Base-by-base conservation (phyloP, 2,113 vertebrate genomes). In the Hystrix brachyura region DNA sequence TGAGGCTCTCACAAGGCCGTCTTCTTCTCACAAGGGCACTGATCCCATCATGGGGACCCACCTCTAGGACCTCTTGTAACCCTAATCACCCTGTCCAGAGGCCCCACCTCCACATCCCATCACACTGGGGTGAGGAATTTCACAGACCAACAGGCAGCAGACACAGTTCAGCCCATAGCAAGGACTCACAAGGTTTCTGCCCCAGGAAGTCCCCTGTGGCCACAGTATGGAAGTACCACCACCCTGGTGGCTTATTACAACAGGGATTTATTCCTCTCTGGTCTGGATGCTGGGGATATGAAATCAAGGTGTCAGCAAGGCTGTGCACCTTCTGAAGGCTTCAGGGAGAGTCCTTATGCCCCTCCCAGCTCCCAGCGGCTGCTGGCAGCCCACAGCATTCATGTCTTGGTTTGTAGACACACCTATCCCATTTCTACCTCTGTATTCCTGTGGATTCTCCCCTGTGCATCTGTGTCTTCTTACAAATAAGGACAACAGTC, bases 241-340 rank as follows among this genome's bases (percentile, higher is more conserved):
- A 8, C 0, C 57, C 0, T 7, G 18, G 60, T 2, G 27, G 13
- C 92, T 57, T 23, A 0, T 48, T 2, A 5, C 65, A 27, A 1
- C 7, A 27, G 21, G 51, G 32, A 48, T 5, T 9, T 6, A 27
- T 43, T 13, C 69, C 69, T 18, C 9, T 0, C 10, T 1, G 59
- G 1, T 46, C 84, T 9, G 8, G 65, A 80, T 34, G 32, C 65
- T 8, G 5, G 46, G 80, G 10, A 7, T 43, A 43, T 17, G 72
- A 46, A 32, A 1, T 19, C 48, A 5, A 8, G 57, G 17, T 3
- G 51, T n/a, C 0, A 0, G 21, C 32, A 15, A 51, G n/a, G 51
- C 80, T 11, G 0, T 0, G 5, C 10, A 0, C 48, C 55, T 76
- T 3, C 48, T 1, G 4, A 34, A 27, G 10, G 17, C 46, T n/a